These are phyloP conservation scores for Xylocampa areola DNA, from an alignment of 2,888 invertebrate species.

Conservation along the genomic window DNA sequence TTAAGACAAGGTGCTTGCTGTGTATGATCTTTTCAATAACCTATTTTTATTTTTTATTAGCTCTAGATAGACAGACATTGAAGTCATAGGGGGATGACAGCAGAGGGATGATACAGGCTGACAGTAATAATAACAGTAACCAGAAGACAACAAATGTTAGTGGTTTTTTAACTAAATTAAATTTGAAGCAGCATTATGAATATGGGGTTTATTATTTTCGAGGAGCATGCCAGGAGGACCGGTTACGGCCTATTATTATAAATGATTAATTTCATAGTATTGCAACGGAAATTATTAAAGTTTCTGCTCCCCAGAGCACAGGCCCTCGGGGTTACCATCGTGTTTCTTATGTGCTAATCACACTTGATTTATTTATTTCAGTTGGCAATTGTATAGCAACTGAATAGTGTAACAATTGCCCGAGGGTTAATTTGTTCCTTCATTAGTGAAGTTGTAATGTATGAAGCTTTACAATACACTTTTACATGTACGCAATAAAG, in stretches of 20 bases:
- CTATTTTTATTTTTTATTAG: too few species aligned
- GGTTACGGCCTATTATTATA: not conserved
- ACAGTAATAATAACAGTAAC: too few species aligned
- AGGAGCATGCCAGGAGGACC: too few species aligned
- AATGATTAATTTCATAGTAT: slow-evolving; percentile 18
- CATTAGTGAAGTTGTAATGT: not conserved
- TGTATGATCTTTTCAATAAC: too few species aligned
- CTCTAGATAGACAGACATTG: too few species aligned
- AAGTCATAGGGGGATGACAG: too few species aligned
- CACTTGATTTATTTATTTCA: slow-evolving; percentile 36
- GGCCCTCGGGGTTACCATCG: slow-evolving; percentile 17
- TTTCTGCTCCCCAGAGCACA: slow-evolving; percentile 5
- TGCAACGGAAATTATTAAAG: slow-evolving; percentile 22
- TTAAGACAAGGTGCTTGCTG: too few species aligned
- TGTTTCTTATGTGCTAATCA: slow-evolving; percentile 15
- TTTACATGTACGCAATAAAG: too few species aligned
- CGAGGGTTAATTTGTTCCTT: slow-evolving; percentile 6
- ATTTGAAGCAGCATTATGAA: too few species aligned
- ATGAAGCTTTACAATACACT: not conserved
- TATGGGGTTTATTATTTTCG: not conserved
- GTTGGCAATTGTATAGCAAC: slow-evolving; percentile 13
- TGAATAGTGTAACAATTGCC: slow-evolving; percentile 10
- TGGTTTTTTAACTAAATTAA: too few species aligned
- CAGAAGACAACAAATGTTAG: too few species aligned
- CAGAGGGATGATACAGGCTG: too few species aligned